A percentile compares a stretch with the other conserved stretches of the same genome.
Evolutionary conservation across 2,888 invertebrate genomes (phyloP).

Genomic region (Nephrotoma guestfalica): DNA sequence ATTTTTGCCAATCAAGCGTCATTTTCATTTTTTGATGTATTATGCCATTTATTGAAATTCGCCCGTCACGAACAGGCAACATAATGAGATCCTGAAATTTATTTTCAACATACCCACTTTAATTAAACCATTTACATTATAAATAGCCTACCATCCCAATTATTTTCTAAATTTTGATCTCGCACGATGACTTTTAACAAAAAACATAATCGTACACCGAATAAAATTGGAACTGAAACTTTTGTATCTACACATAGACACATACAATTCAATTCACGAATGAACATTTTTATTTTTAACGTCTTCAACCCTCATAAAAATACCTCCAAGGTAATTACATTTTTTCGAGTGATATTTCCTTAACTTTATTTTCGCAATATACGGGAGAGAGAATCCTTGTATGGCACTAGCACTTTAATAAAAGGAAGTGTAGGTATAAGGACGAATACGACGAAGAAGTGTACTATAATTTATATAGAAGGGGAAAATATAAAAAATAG

Average conservation of each 20-base stretch:
- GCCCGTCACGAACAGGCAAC: background rate
- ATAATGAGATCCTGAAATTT: background rate
- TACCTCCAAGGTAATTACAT: background rate
- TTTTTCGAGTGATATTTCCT: background rate
- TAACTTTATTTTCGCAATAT: background rate
- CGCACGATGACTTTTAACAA: background rate
- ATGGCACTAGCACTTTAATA: background rate
- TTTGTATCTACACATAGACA: background rate
- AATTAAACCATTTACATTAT: background rate
- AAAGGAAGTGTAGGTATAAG: background rate
- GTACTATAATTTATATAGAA: background rate
- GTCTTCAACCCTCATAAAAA: background rate
- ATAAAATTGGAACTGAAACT: background rate
- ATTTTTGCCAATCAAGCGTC: too few relatives aligned
- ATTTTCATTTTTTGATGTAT: background rate
- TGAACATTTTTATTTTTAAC: background rate
- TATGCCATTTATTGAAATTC: background rate
- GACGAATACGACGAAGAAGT: background rate
- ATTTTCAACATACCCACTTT: background rate
- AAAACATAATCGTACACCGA: background rate
- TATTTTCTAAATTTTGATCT: background rate
- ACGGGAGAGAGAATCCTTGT: background rate
- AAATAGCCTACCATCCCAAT: background rate
- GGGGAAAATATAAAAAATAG: background rate
- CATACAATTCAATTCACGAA: background rate